Evolutionary conservation across 1,140 invertebrate species (phyloP).

Genomic region (Macrotrachela quadricornifera): DNA sequence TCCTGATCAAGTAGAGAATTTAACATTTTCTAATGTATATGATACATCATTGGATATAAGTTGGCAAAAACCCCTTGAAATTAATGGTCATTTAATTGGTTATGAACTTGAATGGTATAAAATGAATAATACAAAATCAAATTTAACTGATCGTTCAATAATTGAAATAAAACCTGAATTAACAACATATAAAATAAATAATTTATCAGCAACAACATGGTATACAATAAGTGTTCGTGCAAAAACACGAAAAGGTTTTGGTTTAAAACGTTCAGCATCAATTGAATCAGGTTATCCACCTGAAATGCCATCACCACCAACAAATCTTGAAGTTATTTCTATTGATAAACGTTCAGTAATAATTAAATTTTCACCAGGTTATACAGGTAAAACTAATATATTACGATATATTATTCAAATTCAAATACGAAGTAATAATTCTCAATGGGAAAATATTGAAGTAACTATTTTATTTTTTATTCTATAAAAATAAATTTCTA

Average conservation of each 20-base stretch:
- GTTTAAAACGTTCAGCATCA: conserved; percentile 51
- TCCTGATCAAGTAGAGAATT: conserved; percentile 59
- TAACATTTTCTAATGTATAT: conserved; percentile 77
- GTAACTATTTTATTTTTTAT: not conserved
- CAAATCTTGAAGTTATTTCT: conserved; percentile 68
- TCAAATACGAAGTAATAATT: conserved; percentile 35
- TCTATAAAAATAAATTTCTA: not conserved
- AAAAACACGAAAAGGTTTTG: conserved; percentile 57
- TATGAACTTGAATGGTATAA: conserved; percentile 2
- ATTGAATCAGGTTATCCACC: conserved; percentile 88
- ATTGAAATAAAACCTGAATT: not conserved
- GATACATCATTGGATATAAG: conserved; percentile 68
- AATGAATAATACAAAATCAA: conserved; percentile 10
- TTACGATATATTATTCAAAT: conserved; percentile 84
- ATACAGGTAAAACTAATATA: conserved; percentile 95
- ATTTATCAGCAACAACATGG: conserved; percentile 57
- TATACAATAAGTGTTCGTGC: conserved; percentile 77
- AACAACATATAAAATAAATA: conserved; percentile 18
- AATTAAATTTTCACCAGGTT: conserved; percentile 84
- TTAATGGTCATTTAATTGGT: conserved; percentile 54
- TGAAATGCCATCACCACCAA: conserved; percentile 67
- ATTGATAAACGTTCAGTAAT: conserved; percentile 81
- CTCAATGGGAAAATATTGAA: no score
- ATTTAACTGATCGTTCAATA: conserved; percentile 8
- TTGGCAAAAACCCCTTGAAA: conserved; percentile 60